phyloP scores from a whole-genome alignment of 2,797 vertebrate genomes.

The Threskiornis aethiopicus region DNA sequence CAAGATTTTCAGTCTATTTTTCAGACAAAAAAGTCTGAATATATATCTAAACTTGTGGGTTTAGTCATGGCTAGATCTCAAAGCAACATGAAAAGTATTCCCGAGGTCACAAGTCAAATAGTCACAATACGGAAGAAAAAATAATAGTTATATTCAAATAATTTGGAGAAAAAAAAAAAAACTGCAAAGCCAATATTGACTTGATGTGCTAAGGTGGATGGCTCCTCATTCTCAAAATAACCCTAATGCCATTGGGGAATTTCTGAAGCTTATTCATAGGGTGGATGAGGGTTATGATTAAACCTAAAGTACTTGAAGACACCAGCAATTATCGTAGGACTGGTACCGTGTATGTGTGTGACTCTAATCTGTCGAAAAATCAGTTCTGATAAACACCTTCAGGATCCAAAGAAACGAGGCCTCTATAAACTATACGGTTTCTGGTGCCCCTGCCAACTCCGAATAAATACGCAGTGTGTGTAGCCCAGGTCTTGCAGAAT shows the following conservation, averaged over 20 bases:
- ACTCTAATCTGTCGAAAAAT: background rate
- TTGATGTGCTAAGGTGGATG: background rate
- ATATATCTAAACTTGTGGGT: constrained; percentile 35
- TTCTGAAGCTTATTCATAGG: background rate
- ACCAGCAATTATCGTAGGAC: background rate
- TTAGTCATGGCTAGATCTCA: constrained; percentile 41
- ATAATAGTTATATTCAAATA: constrained; percentile 11
- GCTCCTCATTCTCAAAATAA: background rate
- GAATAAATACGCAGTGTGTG: constrained; percentile 43
- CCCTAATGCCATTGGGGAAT: background rate
- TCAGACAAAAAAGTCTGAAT: constrained; percentile 49
- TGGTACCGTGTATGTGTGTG: background rate
- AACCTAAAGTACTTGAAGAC: background rate
- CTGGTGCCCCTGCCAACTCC: constrained; percentile 47
- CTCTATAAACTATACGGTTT: constrained; percentile 39
- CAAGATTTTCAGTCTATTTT: constrained; percentile 60
- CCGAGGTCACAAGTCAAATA: constrained; percentile 39
- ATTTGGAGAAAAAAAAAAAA: background rate
- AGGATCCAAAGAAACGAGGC: background rate
- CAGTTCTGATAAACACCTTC: constrained; percentile 17
- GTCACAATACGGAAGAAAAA: background rate
- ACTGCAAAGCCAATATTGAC: background rate
- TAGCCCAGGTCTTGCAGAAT: constrained; percentile 57
- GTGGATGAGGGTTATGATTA: background rate
- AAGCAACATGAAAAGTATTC: constrained; percentile 24